Conservation (phyloP, 2,888 invertebrate genomes). For the Tholera decimalis region DNA sequence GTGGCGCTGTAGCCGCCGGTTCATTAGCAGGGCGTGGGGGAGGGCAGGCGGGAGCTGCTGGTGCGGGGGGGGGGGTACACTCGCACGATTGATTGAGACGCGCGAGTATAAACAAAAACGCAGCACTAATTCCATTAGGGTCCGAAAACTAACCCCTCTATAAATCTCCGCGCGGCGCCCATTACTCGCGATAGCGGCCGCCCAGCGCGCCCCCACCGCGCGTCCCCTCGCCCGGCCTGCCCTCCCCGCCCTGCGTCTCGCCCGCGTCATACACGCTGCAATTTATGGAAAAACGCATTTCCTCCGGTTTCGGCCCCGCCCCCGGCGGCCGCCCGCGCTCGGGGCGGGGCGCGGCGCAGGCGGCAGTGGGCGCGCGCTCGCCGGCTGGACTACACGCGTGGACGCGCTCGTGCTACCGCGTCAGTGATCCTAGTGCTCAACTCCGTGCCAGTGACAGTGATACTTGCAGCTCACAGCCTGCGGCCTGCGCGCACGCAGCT, state of each 20-base stretch:
- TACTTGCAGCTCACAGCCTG: constrained; percentile 18
- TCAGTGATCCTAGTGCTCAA: constrained; percentile 62
- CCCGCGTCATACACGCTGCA: constrained; percentile 62
- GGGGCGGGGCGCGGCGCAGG: constrained; percentile 61
- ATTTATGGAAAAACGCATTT: constrained; percentile 78
- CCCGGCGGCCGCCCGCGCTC: constrained; percentile 45
- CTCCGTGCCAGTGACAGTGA: constrained; percentile 67
- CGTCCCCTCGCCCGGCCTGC: too few relatives aligned
- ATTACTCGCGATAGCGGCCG: constrained; percentile 72
- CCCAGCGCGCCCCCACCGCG: constrained; percentile 59
- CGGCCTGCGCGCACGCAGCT: background rate
- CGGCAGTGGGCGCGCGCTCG: constrained; percentile 78
- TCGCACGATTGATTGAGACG: constrained; percentile 66
- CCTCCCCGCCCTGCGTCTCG: constrained; percentile 48
- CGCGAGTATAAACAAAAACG: constrained; percentile 77
- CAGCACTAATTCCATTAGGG: constrained; percentile 85
- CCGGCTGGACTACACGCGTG: constrained; percentile 72
- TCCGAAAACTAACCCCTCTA: constrained; percentile 78
- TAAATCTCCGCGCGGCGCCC: constrained; percentile 78
- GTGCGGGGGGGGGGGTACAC: constrained; percentile 24
- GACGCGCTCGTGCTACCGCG: constrained; percentile 60
- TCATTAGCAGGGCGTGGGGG: constrained; percentile 67
- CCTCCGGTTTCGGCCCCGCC: constrained; percentile 54
- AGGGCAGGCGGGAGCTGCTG: constrained; percentile 6
- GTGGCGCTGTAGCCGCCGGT: constrained; percentile 67